phyloP scores from a whole-genome alignment of 2,888 invertebrate genomes.

The Zygogramma bicolorata region DNA sequence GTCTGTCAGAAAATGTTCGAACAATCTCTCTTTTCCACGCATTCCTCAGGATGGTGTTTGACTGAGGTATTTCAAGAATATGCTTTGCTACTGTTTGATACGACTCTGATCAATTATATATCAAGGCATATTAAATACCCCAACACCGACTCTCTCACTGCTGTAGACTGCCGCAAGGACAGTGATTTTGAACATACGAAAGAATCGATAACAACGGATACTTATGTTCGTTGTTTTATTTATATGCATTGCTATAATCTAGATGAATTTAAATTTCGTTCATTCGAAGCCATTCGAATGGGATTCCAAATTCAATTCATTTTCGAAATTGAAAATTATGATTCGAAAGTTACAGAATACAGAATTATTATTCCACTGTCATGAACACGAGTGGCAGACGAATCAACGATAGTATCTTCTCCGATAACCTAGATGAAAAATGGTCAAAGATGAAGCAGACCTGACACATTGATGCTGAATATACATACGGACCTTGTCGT shows the following conservation, averaged over 20 bases:
- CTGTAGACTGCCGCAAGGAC: slow-evolving; percentile 17
- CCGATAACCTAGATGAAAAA: too few relatives aligned
- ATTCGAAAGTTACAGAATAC: too few relatives aligned
- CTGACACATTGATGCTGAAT: too few relatives aligned
- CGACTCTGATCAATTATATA: slow-evolving; percentile 60
- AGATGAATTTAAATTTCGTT: background rate
- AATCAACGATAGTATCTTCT: too few relatives aligned
- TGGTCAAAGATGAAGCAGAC: too few relatives aligned
- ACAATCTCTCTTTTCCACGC: slow-evolving; percentile 47
- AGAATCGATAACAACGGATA: slow-evolving; percentile 21
- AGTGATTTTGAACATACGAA: slow-evolving; percentile 24
- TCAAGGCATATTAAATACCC: slow-evolving; percentile 41
- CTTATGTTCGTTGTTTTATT: slow-evolving; percentile 7
- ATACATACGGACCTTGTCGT: too few relatives aligned
- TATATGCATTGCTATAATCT: background rate
- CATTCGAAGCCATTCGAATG: too few relatives aligned
- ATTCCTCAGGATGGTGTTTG: slow-evolving; percentile 47
- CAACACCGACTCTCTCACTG: slow-evolving; percentile 22
- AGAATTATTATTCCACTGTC: too few relatives aligned
- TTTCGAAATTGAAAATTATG: too few relatives aligned
- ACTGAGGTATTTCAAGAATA: slow-evolving; percentile 50
- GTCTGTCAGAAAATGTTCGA: slow-evolving; percentile 44
- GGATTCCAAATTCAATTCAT: too few relatives aligned
- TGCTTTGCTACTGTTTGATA: slow-evolving; percentile 61
- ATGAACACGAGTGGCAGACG: too few relatives aligned